phyloP scores from a whole-genome alignment of 2,113 vertebrate species.

The Lepus europaeus region DNA sequence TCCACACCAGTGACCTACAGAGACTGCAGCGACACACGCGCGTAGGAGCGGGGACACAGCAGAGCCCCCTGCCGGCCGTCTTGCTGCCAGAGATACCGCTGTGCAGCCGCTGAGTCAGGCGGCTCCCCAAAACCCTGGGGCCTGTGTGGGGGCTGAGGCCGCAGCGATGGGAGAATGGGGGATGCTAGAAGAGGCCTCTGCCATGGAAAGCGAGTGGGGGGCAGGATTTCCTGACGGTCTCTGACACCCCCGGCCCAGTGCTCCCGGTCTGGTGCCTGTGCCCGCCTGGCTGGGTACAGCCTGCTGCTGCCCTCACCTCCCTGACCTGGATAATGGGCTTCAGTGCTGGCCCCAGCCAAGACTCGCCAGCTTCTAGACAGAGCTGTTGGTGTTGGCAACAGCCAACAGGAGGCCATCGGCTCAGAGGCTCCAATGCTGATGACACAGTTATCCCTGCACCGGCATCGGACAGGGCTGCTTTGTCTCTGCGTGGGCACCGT shows the following conservation, averaged over 20 bases:
- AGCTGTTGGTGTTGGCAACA: constrained; percentile 69
- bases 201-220: not conserved
- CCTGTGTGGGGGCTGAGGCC: not conserved
- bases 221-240: not conserved
- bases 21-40: not conserved
- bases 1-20: not conserved
- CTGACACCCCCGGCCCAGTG: not conserved
- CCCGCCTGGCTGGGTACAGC: not conserved
- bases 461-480: constrained; percentile 8
- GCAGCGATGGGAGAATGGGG: not conserved
- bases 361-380: constrained; percentile 52
- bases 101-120: not conserved
- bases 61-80: not conserved
- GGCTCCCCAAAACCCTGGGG: not conserved
- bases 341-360: constrained; percentile 69
- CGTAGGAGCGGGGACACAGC: not conserved
- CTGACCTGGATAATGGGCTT: constrained; percentile 72
- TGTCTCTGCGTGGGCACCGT: not conserved
- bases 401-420: not conserved
- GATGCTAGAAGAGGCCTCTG: not conserved
- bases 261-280: not conserved
- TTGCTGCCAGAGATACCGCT: not conserved
- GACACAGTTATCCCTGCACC: not conserved
- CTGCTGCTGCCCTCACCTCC: constrained; percentile 50
- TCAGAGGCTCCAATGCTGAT: not conserved